Conservation (phyloP, 2,797 vertebrate species). For the Acanthurus tractus region DNA sequence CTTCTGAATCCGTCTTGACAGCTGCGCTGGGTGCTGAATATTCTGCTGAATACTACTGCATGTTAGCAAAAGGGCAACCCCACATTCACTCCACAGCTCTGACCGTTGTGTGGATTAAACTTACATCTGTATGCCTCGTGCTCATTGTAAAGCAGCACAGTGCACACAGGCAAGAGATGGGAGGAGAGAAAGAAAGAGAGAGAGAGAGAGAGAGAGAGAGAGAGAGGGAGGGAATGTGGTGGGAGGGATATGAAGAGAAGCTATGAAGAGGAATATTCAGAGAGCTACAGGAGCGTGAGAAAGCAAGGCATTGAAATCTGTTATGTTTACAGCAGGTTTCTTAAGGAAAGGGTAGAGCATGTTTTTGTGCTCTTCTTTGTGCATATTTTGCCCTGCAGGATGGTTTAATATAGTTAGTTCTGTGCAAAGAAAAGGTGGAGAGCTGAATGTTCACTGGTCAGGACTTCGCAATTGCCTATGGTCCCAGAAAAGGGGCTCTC, state of each 20-base stretch:
- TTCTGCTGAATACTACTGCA: constrained; percentile 47
- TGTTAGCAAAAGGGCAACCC: constrained; percentile 65
- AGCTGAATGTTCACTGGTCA: constrained; percentile 45
- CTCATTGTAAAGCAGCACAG: constrained; percentile 70
- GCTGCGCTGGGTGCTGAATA: constrained; percentile 52
- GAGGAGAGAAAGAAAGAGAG: constrained; percentile 27
- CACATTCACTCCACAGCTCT: constrained; percentile 66
- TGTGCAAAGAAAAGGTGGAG: constrained; percentile 37
- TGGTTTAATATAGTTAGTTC: constrained; percentile 43
- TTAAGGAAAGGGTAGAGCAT: constrained; percentile 47
- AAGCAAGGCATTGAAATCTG: constrained; percentile 65
- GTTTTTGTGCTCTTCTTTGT: constrained; percentile 52
- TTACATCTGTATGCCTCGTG: constrained; percentile 80
- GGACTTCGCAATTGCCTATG: constrained; percentile 52
- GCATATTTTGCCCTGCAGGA: constrained; percentile 57
- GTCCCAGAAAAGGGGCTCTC: constrained; percentile 65
- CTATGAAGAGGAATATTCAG: constrained; percentile 68
- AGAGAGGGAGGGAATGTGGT: constrained; percentile 65
- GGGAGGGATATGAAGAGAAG: constrained; percentile 76
- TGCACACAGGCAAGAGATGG: constrained; percentile 66
- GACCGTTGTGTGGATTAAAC: constrained; percentile 80
- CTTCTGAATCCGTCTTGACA: constrained; percentile 60
- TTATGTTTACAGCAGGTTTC: constrained; percentile 61
- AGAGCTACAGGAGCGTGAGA: constrained; percentile 63
- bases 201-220: constrained; percentile 35